These are phyloP conservation scores for Troides aeacus DNA, from an alignment of 2,888 invertebrate species.

Conservation along the genomic window DNA sequence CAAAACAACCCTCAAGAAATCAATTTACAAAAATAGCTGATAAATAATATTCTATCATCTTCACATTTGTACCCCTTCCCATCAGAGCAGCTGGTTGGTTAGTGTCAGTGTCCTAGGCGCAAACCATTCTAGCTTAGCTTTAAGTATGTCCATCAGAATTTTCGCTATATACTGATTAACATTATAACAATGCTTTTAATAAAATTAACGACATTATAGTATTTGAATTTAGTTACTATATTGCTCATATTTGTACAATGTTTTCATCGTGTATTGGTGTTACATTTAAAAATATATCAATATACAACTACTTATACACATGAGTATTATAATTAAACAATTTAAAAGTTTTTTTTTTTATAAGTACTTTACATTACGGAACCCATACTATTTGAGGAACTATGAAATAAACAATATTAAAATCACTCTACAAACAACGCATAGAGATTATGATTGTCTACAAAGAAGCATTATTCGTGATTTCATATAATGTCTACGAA, in stretches of 20 bases:
- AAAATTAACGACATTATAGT: slow-evolving; percentile 66
- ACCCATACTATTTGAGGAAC: slow-evolving; percentile 64
- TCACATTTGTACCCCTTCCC: slow-evolving; percentile 68
- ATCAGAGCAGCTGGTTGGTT: slow-evolving; percentile 75
- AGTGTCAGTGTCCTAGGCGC: slow-evolving; percentile 31
- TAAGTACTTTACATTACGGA: slow-evolving; percentile 55
- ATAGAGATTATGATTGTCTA: slow-evolving; percentile 19
- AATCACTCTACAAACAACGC: slow-evolving; percentile 42
- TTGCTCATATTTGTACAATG: slow-evolving; percentile 80
- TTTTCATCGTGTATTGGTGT: slow-evolving; percentile 77
- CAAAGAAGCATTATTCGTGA: slow-evolving; percentile 25
- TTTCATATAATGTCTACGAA: slow-evolving; percentile 23
- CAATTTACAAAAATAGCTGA: slow-evolving; percentile 64
- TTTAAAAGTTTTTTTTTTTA: slow-evolving; percentile 51
- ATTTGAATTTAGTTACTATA: slow-evolving; percentile 72
- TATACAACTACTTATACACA: slow-evolving; percentile 59
- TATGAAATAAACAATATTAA: slow-evolving; percentile 54
- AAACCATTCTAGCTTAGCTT: slow-evolving; percentile 30
- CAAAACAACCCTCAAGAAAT: slow-evolving; percentile 47
- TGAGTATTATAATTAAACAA: slow-evolving; percentile 54
- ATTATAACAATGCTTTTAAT: slow-evolving; percentile 68
- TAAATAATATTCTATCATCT: slow-evolving; percentile 51
- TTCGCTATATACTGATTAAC: slow-evolving; percentile 63
- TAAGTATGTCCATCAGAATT: slow-evolving; percentile 47
- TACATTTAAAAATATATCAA: slow-evolving; percentile 71